These are phyloP conservation scores for Reticulitermes lucifugus DNA, from an alignment of 2,888 invertebrate species.

Conservation along the genomic window DNA sequence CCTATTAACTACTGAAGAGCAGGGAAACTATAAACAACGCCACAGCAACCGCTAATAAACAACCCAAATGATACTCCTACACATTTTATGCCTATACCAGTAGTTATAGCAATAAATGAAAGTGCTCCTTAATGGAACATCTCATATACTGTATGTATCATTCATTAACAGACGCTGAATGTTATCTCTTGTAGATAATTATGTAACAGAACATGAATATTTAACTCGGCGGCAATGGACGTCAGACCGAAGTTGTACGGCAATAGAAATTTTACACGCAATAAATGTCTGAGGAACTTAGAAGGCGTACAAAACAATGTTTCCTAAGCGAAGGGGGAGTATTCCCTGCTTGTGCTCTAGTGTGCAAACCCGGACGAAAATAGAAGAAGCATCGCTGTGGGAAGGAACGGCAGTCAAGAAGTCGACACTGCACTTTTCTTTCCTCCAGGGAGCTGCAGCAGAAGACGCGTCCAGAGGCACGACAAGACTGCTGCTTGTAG, in stretches of 20 bases:
- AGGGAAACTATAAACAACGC: too few species aligned
- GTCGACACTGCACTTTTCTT: slow-evolving; percentile 25
- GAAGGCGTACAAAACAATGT: background rate
- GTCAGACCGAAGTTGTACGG: background rate
- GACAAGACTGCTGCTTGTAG: background rate
- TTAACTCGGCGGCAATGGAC: too few species aligned
- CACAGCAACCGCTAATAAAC: too few species aligned
- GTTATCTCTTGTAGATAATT: too few species aligned
- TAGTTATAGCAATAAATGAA: too few species aligned
- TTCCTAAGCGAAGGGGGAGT: background rate
- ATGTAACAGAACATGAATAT: too few species aligned
- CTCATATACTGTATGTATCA: too few species aligned
- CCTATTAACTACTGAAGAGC: too few species aligned
- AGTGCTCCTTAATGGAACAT: too few species aligned
- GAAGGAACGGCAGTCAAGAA: background rate
- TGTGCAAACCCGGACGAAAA: background rate
- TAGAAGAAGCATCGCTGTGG: slow-evolving; percentile 3
- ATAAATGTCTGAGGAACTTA: background rate
- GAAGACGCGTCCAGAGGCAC: background rate
- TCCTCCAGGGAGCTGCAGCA: slow-evolving; percentile 14
- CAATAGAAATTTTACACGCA: background rate
- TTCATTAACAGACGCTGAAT: too few species aligned
- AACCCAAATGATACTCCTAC: too few species aligned
- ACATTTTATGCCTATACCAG: too few species aligned
- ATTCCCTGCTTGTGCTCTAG: background rate